Evolutionary conservation across 1,140 invertebrate genomes (phyloP).

Genomic region (Holcopasites calliopsidis): DNA sequence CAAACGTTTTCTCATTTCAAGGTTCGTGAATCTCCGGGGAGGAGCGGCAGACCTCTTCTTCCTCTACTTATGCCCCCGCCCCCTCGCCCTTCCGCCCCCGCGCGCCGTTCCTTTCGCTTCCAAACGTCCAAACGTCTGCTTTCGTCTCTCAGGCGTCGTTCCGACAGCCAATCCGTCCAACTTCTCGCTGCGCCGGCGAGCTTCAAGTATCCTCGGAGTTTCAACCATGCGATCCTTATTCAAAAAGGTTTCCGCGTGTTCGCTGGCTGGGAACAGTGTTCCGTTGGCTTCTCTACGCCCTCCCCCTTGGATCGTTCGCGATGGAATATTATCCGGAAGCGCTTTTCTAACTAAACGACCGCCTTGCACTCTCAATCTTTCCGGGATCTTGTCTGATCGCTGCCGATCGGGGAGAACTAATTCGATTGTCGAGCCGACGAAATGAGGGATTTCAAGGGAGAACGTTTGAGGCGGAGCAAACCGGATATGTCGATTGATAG

Average conservation of each 20-base stretch:
- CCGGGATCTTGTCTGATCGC: neutral
- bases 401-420: neutral
- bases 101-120: constrained; percentile 25
- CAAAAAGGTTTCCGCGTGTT: constrained; percentile 51
- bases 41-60: constrained; percentile 43
- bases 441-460: neutral
- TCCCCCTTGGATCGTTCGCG: constrained; percentile 35
- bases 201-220: constrained; percentile 57
- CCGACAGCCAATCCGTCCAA: constrained; percentile 60
- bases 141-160: constrained; percentile 51
- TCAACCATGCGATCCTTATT: constrained; percentile 57
- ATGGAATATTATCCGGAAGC: constrained; percentile 57
- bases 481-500: neutral
- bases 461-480: neutral
- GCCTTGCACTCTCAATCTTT: constrained; percentile 6
- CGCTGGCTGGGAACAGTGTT: constrained; percentile 50
- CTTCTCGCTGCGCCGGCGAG: constrained; percentile 53
- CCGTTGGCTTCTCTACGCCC: constrained; percentile 44
- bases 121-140: constrained; percentile 52
- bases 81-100: neutral
- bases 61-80: constrained; percentile 34
- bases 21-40: constrained; percentile 45
- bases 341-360: constrained; percentile 49
- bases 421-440: constrained; percentile 10
- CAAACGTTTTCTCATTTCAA: constrained; percentile 46